Conservation (phyloP, 2,888 invertebrate species). For the Epirrhoe alternata region DNA sequence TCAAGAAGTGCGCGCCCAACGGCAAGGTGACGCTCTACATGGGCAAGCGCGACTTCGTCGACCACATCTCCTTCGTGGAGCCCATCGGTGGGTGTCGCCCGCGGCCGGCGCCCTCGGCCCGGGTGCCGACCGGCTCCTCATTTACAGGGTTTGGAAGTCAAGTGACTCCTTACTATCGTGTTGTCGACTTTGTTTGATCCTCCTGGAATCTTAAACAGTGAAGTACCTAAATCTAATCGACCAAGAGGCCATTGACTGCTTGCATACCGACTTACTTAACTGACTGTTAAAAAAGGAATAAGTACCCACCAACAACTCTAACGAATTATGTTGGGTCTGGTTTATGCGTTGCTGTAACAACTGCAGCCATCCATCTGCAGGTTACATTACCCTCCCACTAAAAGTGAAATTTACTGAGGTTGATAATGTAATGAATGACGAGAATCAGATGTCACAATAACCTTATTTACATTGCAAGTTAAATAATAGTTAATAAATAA, state of each 20-base stretch:
- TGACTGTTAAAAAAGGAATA: not conserved
- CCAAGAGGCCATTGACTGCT: not conserved
- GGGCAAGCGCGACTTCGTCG: conserved; percentile 94
- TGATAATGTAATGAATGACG: too few species aligned
- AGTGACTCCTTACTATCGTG: too few species aligned
- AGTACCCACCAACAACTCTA: not conserved
- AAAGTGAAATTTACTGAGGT: too few species aligned
- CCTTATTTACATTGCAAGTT: too few species aligned
- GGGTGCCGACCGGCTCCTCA: too few species aligned
- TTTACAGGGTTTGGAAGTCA: too few species aligned
- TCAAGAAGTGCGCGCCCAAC: conserved; percentile 95
- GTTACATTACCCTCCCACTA: conserved; percentile 35
- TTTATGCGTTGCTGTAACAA: conserved; percentile 30
- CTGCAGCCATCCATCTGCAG: conserved; percentile 50
- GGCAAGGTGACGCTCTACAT: conserved; percentile 94
- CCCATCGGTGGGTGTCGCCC: conserved; percentile 88
- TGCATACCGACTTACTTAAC: not conserved
- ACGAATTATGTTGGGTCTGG: not conserved
- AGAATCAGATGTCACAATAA: too few species aligned
- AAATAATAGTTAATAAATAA: too few species aligned
- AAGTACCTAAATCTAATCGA: not conserved
- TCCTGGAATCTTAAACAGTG: too few species aligned
- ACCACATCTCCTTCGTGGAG: conserved; percentile 93
- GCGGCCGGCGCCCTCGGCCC: too few species aligned
- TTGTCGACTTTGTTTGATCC: too few species aligned